Conservation (phyloP, 1,140 invertebrate species). For the Microplitis demolitor region DNA sequence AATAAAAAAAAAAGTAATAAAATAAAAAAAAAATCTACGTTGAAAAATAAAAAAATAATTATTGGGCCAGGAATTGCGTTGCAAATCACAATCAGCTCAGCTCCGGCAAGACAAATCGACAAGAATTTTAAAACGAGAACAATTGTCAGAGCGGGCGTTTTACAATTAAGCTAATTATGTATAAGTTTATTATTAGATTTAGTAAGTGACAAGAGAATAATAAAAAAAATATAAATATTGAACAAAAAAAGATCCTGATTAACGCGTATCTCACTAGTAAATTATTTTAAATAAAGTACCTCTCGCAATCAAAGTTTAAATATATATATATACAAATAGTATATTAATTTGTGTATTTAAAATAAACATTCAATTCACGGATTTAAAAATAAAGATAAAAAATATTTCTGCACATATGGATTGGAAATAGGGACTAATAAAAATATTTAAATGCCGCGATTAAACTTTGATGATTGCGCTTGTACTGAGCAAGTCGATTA, state of each 20-base stretch:
- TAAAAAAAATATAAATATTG: slow-evolving; percentile 12
- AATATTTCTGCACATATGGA: too few species aligned
- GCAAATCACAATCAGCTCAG: slow-evolving; percentile 63
- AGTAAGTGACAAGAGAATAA: slow-evolving; percentile 33
- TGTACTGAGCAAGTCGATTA: not conserved
- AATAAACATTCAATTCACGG: not conserved
- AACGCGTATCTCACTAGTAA: slow-evolving; percentile 9
- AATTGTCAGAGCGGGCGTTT: slow-evolving; percentile 60
- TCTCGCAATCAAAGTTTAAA: slow-evolving; percentile 13
- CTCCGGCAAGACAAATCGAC: slow-evolving; percentile 55
- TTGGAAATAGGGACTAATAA: not conserved
- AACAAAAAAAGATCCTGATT: slow-evolving; percentile 1
- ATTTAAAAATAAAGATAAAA: not conserved
- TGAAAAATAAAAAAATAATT: slow-evolving; percentile 40
- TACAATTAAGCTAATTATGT: slow-evolving; percentile 54
- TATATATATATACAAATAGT: not conserved
- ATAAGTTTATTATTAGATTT: slow-evolving; percentile 56
- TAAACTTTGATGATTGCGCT: slow-evolving; percentile 9
- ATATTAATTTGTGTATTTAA: not conserved
- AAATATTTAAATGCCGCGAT: not conserved
- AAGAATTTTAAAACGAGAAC: slow-evolving; percentile 41
- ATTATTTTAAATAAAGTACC: slow-evolving; percentile 4
- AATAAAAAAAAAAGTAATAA: not conserved
- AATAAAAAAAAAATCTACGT: slow-evolving; percentile 20
- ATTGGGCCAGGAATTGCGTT: slow-evolving; percentile 63